Evolutionary conservation across 2,888 invertebrate species (phyloP).

Genomic region (Drosophila fulvimacula): DNA sequence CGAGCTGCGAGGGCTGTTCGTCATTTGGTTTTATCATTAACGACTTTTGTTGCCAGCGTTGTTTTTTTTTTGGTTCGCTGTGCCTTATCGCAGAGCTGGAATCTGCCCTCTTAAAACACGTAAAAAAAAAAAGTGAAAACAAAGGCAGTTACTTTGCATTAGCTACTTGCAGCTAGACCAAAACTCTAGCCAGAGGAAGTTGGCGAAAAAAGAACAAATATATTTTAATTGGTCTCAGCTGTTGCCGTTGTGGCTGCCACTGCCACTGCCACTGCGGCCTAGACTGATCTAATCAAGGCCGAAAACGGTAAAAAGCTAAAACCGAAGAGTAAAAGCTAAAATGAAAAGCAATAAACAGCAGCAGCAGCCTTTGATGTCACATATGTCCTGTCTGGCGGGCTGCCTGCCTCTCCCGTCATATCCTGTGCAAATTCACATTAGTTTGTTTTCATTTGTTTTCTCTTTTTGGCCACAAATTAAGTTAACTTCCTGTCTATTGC

Average conservation of each 20-base stretch:
- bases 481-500: slow-evolving; percentile 83
- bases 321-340: slow-evolving; percentile 17
- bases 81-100: slow-evolving; percentile 61
- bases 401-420: slow-evolving; percentile 16
- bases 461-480: slow-evolving; percentile 74
- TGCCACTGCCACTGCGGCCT: slow-evolving; percentile 7
- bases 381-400: slow-evolving; percentile 23
- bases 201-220: slow-evolving; percentile 42
- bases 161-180: slow-evolving; percentile 36
- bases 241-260: not conserved
- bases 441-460: slow-evolving; percentile 12
- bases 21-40: slow-evolving; percentile 81
- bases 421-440: slow-evolving; percentile 41
- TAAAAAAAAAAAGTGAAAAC: slow-evolving; percentile 50
- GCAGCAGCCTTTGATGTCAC: slow-evolving; percentile 59
- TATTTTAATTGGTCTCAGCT: slow-evolving; percentile 72
- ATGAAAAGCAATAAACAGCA: slow-evolving; percentile 12
- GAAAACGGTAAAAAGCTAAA: slow-evolving; percentile 11
- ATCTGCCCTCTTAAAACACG: slow-evolving; percentile 51
- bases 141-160: slow-evolving; percentile 57
- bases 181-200: slow-evolving; percentile 50
- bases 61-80: slow-evolving; percentile 7
- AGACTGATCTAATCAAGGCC: slow-evolving; percentile 69
- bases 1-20: slow-evolving; percentile 63
- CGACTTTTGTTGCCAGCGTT: slow-evolving; percentile 68